Evolutionary conservation across 2,113 vertebrate genomes (phyloP), one percentile per base, ranked within the genome.

Genomic region (Maccullochella peelii): DNA sequence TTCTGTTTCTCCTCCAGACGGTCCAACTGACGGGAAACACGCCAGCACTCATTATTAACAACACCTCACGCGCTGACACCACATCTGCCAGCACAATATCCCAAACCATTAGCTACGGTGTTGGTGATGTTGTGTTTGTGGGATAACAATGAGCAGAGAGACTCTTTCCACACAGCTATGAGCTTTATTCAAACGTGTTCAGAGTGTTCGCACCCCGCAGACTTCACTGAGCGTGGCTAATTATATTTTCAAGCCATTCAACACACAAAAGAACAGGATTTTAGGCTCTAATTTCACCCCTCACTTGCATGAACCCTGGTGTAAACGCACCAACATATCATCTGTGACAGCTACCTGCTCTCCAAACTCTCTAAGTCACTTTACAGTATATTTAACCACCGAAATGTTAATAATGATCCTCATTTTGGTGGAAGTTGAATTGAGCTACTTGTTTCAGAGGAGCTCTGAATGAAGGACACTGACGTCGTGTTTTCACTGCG

Each of bases 1-100:
- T 88, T 97, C 93, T 99, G 98, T 81, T 97, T 97, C 77, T 97
- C 97, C 94, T 99, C 97, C 77, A 99, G 95, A 73, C 97, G 95
- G 88, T 99, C 97, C 96, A 99, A 92, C 98, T 99, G 92, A 49
- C 52, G 79, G 57, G 18, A 8, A 4, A 80, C 14, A 58, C 36
- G 6, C 40, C 67, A 52, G 80, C 69, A 18, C 59, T 79, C 47
- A 12, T 82, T 70, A 66, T 5, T 0, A 55, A 12, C 61, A 8
- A 33, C 62, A 63, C 38, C 79, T 15, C 10, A 1, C 61, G 30
- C 36, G 25, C 40, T 20, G 27, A 20, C 36, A 16, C 15, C 65
- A 3, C 63, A 27, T 73, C 68, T 84, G 81, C 42, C 18, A 1
- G 42, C 79, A 55, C 82, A 62, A 1, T 14, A 70, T 44, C 62